Percentiles rank a stretch among this genome's conserved stretches.
phyloP scores from a whole-genome alignment of 2,888 invertebrate species.

The Xylophagus ater region DNA sequence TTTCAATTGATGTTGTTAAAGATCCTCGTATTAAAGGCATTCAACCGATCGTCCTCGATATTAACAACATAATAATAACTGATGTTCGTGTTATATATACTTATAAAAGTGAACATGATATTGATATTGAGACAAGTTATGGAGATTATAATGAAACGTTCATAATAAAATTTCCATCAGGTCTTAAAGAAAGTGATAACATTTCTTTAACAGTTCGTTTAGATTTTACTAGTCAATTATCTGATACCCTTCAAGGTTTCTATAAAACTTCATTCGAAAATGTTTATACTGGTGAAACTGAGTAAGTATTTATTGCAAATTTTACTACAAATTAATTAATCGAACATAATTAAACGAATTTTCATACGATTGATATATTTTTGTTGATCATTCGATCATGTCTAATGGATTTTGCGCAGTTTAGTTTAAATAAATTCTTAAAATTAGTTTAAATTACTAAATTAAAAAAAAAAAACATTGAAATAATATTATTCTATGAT shows the following conservation, averaged over 20 bases:
- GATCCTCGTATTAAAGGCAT: conserved; percentile 27
- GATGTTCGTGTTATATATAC: conserved; percentile 29
- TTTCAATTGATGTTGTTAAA: conserved; percentile 30
- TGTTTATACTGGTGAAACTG: conserved; percentile 29
- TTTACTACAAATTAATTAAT: too few species aligned
- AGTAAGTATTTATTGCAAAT: conserved; percentile 29
- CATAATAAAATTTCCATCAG: conserved; percentile 24
- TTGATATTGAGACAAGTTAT: conserved; percentile 27
- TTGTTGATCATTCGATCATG: too few species aligned
- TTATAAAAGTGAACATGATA: conserved; percentile 21
- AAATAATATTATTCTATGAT: too few species aligned
- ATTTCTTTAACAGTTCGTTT: conserved; percentile 39
- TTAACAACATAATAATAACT: conserved; percentile 33
- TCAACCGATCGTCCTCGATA: conserved; percentile 36
- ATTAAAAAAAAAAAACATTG: too few species aligned
- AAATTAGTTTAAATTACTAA: too few species aligned
- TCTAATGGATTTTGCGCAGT: too few species aligned
- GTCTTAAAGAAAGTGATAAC: conserved; percentile 8
- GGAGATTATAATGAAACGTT: conserved; percentile 32
- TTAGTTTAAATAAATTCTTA: too few species aligned
- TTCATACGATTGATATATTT: too few species aligned
- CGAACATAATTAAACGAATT: too few species aligned
- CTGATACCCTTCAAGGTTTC: conserved; percentile 45
- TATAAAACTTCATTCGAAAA: conserved; percentile 43
- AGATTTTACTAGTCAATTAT: conserved; percentile 43